These are phyloP conservation scores for Machimus atricapillus DNA, from an alignment of 2,888 invertebrate species.

Conservation along the genomic window DNA sequence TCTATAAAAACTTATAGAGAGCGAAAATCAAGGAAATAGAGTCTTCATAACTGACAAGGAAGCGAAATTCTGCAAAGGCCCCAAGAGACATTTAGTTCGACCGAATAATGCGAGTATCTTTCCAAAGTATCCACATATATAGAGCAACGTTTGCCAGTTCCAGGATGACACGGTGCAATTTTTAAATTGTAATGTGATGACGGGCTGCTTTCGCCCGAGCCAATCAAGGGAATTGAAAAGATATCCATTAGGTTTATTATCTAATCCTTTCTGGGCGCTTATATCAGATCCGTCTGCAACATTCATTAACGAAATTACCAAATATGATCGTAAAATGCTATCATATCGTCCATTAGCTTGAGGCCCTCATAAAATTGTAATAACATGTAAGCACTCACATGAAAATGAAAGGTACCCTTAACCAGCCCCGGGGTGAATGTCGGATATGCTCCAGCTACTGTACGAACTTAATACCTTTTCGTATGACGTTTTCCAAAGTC, in stretches of 20 bases:
- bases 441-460: neutral
- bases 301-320: constrained; percentile 37
- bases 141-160: neutral
- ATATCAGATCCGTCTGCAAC: constrained; percentile 23
- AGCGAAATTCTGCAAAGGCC: neutral
- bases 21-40: neutral
- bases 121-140: neutral
- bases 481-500: constrained; percentile 30
- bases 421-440: neutral
- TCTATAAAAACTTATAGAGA: neutral
- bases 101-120: neutral
- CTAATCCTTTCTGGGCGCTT: constrained; percentile 12
- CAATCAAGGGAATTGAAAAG: neutral
- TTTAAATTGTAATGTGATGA: neutral
- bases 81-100: neutral
- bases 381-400: constrained; percentile 33
- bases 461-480: neutral
- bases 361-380: constrained; percentile 34
- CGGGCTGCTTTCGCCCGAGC: neutral
- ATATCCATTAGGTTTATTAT: constrained; percentile 1
- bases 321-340: constrained; percentile 24
- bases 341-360: constrained; percentile 33
- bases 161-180: neutral
- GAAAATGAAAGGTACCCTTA: constrained; percentile 29
- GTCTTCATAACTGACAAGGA: neutral